A percentile compares a stretch with the other conserved stretches of the same genome.
Evolutionary conservation across 2,113 vertebrate genomes (phyloP).

Genomic region (Taurulus bubalis): DNA sequence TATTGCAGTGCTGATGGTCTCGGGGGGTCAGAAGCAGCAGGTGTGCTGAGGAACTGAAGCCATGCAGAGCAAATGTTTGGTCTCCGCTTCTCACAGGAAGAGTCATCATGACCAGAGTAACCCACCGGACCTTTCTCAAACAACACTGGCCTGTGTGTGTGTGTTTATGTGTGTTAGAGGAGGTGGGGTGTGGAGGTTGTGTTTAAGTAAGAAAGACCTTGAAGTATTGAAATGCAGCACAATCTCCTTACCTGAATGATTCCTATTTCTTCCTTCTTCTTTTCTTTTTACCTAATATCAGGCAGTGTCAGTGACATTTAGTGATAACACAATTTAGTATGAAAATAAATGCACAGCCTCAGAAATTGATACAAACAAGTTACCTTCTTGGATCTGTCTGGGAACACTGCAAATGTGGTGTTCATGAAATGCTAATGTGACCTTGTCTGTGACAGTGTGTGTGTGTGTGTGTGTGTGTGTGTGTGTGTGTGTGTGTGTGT

Average conservation of each 20-base stretch:
- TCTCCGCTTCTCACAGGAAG: slow-evolving; percentile 52
- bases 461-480: background rate
- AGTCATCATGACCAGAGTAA: slow-evolving; percentile 60
- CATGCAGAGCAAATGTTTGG: slow-evolving; percentile 68
- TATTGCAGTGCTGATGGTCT: slow-evolving; percentile 46
- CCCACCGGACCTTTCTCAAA: slow-evolving; percentile 43
- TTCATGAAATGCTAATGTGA: slow-evolving; percentile 48
- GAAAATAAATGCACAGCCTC: slow-evolving; percentile 28
- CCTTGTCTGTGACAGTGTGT: slow-evolving; percentile 40
- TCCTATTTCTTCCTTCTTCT: background rate
- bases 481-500: slow-evolving; percentile 32
- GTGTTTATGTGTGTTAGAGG: background rate
- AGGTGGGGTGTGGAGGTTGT: background rate
- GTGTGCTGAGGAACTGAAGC: slow-evolving; percentile 54
- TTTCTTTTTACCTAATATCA: slow-evolving; percentile 30
- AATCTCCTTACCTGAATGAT: slow-evolving; percentile 12
- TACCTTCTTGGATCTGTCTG: slow-evolving; percentile 11
- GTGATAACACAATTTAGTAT: slow-evolving; percentile 11
- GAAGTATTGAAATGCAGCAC: slow-evolving; percentile 34
- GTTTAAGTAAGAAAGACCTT: slow-evolving; percentile 32
- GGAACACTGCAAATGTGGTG: slow-evolving; percentile 25
- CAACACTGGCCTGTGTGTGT: slow-evolving; percentile 11
- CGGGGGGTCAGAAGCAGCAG: slow-evolving; percentile 60
- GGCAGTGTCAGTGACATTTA: slow-evolving; percentile 4
- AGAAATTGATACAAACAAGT: slow-evolving; percentile 10